Conservation (phyloP, 2,113 vertebrate species). For the Mugil cephalus region DNA sequence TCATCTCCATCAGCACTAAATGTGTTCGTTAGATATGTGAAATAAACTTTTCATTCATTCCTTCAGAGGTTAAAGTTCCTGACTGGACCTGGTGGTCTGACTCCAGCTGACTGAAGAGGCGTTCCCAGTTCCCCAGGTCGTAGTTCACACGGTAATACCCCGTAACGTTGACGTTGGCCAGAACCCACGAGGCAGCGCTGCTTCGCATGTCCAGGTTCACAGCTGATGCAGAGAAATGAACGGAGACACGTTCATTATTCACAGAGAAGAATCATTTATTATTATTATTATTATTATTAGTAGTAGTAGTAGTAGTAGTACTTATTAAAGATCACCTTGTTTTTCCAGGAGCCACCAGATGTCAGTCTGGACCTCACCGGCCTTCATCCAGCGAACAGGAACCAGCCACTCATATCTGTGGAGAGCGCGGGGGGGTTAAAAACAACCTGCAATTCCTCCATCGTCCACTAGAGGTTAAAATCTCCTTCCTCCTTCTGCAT, state of each 20-base stretch:
- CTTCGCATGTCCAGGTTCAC: constrained; percentile 3
- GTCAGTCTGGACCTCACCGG: constrained; percentile 1
- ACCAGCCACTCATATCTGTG: constrained; percentile 75
- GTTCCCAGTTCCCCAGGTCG: constrained; percentile 88
- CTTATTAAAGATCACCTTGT: constrained; percentile 49
- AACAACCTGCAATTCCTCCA: too few relatives aligned
- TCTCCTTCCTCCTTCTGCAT: too few relatives aligned
- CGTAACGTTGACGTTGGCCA: constrained; percentile 88
- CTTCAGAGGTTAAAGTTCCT: too few relatives aligned
- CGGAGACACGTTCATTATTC: rapidly evolving
- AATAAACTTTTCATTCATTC: too few relatives aligned
- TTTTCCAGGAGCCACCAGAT: constrained; percentile 76
- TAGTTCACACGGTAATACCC: constrained; percentile 96
- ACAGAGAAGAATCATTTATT: too few relatives aligned
- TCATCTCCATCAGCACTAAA: too few relatives aligned
- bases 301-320: too few relatives aligned
- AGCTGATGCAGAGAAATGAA: constrained; percentile 45
- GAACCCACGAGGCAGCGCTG: constrained; percentile 74
- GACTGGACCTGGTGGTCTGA: constrained; percentile 49
- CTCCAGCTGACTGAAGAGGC: constrained; percentile 80
- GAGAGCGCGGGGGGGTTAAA: too few relatives aligned
- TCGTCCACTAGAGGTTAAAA: too few relatives aligned
- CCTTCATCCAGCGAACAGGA: constrained; percentile 75
- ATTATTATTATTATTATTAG: too few relatives aligned
- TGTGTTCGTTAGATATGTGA: too few relatives aligned